These are phyloP conservation scores for Epirrhoe tristata DNA, from an alignment of 2,888 invertebrate genomes.

Conservation along the genomic window DNA sequence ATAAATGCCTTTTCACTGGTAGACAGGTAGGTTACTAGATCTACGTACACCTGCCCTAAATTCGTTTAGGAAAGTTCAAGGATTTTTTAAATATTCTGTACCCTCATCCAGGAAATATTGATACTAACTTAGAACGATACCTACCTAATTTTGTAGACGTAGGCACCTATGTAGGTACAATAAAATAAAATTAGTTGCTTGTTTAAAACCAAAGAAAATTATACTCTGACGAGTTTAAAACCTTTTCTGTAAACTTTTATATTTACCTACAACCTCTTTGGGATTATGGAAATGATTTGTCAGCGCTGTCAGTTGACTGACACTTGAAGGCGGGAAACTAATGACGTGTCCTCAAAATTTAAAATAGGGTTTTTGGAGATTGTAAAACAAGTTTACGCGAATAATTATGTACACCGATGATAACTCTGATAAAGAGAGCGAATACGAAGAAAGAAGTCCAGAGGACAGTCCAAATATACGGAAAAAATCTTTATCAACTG, in stretches of 20 bases:
- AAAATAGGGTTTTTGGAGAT: slow-evolving; percentile 15
- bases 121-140: too few species aligned
- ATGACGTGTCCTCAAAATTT: slow-evolving; percentile 55
- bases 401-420: slow-evolving; percentile 76
- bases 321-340: slow-evolving; percentile 57
- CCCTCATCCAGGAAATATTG: too few species aligned
- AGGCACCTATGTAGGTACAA: too few species aligned
- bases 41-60: too few species aligned
- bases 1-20: not conserved
- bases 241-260: not conserved
- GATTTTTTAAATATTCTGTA: too few species aligned
- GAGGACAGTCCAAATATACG: slow-evolving; percentile 70
- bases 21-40: too few species aligned
- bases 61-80: too few species aligned
- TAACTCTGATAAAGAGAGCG: slow-evolving; percentile 77
- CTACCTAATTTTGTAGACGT: too few species aligned
- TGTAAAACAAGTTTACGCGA: slow-evolving; percentile 34
- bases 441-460: slow-evolving; percentile 69
- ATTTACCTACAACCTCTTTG: slow-evolving; percentile 5
- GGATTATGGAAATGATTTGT: slow-evolving; percentile 14
- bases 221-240: too few species aligned
- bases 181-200: too few species aligned
- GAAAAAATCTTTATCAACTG: slow-evolving; percentile 76
- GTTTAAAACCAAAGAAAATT: not conserved
- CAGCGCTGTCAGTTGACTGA: slow-evolving; percentile 7